phyloP scores from a whole-genome alignment of 2,113 vertebrate genomes.

The Tyto alba region DNA sequence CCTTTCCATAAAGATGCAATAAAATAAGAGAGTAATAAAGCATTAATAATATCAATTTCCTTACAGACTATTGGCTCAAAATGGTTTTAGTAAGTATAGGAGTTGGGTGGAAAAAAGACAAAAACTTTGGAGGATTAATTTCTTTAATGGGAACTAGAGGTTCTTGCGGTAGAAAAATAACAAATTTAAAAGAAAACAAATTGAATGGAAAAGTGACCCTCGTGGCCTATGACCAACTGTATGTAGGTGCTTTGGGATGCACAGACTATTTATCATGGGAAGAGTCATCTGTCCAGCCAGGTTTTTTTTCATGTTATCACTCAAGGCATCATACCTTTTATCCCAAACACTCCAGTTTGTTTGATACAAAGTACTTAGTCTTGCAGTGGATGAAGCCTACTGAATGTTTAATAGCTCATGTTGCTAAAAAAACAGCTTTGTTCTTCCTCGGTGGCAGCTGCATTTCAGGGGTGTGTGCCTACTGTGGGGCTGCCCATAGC shows the following conservation, averaged over 20 bases:
- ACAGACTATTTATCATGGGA: background rate
- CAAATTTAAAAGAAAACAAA: background rate
- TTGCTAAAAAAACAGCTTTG: background rate
- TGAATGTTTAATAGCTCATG: background rate
- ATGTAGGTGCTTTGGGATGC: background rate
- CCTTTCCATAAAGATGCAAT: background rate
- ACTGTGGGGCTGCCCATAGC: background rate
- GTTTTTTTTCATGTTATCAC: background rate
- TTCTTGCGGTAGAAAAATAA: background rate
- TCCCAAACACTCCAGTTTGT: background rate
- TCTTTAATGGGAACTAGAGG: background rate
- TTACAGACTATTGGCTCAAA: rapidly evolving
- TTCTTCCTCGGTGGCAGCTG: background rate
- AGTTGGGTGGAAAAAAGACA: background rate
- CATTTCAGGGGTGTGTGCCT: background rate
- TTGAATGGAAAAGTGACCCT: background rate
- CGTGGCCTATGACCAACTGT: rapidly evolving
- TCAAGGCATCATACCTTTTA: background rate
- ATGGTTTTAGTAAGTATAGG: background rate
- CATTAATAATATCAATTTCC: background rate
- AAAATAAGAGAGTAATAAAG: background rate
- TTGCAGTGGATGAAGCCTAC: background rate
- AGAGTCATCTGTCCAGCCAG: background rate
- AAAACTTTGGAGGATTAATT: background rate
- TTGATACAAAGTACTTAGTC: background rate